Evolutionary conservation across 2,797 vertebrate genomes (phyloP).

Genomic region (Pteronotus mesoamericanus): DNA sequence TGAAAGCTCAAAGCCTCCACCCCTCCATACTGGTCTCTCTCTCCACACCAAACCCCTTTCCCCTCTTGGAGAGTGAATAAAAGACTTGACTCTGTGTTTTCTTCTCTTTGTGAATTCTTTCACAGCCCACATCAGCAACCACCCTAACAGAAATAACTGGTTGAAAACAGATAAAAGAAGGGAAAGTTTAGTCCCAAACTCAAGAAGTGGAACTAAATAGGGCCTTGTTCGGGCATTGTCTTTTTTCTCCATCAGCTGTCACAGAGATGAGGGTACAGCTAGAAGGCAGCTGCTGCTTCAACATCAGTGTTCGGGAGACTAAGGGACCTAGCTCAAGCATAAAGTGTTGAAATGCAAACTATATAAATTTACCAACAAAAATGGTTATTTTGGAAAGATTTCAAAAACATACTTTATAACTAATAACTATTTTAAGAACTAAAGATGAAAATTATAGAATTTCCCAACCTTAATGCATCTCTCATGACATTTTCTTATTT

Average conservation of each 20-base stretch:
- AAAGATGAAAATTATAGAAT: neutral
- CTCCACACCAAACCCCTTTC: no score
- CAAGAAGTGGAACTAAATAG: neutral
- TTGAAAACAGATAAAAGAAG: neutral
- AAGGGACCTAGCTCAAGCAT: neutral
- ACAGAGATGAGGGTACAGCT: neutral
- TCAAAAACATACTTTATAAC: neutral
- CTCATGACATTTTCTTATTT: neutral
- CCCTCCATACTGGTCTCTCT: no score
- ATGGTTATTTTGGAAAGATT: neutral
- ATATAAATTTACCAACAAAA: neutral
- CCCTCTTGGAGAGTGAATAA: no score
- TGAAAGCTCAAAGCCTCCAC: no score
- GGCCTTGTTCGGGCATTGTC: neutral
- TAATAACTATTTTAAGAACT: neutral
- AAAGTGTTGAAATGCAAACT: neutral
- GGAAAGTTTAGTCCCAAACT: neutral
- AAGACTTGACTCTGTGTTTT: no score
- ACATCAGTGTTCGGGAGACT: neutral
- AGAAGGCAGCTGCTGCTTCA: neutral
- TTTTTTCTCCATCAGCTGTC: neutral
- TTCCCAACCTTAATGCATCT: neutral
- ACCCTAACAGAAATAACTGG: neutral
- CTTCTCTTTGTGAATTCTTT: no score
- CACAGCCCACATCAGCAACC: no score